Evolutionary conservation across 1,140 invertebrate genomes (phyloP).

Genomic region (Hirudo medicinalis): DNA sequence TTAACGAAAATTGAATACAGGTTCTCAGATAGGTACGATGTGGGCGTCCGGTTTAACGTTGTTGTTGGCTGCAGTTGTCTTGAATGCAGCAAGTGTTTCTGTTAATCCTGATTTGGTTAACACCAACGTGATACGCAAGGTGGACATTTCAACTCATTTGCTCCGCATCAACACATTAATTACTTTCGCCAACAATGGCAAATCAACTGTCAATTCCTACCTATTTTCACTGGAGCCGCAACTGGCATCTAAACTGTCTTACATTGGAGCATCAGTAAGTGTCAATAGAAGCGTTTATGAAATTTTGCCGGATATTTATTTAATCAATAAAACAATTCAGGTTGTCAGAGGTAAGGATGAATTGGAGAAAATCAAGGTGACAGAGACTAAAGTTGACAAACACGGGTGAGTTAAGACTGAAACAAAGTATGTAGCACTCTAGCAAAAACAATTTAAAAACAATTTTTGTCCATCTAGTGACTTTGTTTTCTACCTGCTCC

Average conservation of each 20-base stretch:
- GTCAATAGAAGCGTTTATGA: not conserved
- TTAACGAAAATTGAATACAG: not conserved
- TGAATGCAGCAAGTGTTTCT: slow-evolving; percentile 26
- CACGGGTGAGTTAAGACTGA: not conserved
- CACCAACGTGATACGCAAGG: slow-evolving; percentile 66
- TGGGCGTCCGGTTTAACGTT: not conserved
- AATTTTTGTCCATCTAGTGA: not conserved
- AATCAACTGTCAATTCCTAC: slow-evolving; percentile 54
- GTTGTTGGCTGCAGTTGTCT: not conserved
- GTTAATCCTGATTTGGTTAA: slow-evolving; percentile 44
- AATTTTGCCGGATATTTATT: not conserved
- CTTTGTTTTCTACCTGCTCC: not conserved
- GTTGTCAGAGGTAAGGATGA: slow-evolving; percentile 27
- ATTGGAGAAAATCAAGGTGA: slow-evolving; percentile 43
- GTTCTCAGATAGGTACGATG: not conserved
- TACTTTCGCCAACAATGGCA: slow-evolving; percentile 65
- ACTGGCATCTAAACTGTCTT: slow-evolving; percentile 55
- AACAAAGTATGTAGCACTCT: not conserved
- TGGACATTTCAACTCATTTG: slow-evolving; percentile 75
- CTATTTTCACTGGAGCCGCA: slow-evolving; percentile 56
- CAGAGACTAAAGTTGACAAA: slow-evolving; percentile 42
- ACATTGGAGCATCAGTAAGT: slow-evolving; percentile 51
- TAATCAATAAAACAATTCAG: not conserved
- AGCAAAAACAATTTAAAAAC: not conserved
- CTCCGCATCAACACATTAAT: slow-evolving; percentile 67